Base-by-base conservation (phyloP, 1,140 invertebrate species). In the Pissodes strobi region DNA sequence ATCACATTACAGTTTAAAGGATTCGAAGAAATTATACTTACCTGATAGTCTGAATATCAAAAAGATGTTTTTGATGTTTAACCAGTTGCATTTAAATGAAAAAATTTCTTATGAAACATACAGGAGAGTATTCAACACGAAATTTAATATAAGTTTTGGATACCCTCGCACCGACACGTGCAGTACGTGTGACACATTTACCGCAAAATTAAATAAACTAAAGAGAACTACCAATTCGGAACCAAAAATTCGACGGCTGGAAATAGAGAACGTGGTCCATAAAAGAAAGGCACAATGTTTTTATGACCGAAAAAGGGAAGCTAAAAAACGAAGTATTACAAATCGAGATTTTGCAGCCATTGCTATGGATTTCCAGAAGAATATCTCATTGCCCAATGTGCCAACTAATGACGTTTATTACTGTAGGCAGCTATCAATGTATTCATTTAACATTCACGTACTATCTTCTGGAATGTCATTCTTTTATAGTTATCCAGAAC, bases 281-380 rank as follows among this genome's bases (percentile, higher is more conserved):
- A 56, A 57, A 46, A 55, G 25, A 49, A 59, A 65, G 38, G 38
- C 61, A 17, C 25, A 64, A 43, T 2, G 8, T 1, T 72, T 70
- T 64, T 72, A 72, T 30, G 65, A 51, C 12, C 58, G 62, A 53
- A 74, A 72, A 64, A 49, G 46, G 39, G 19, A 49, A 13, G 64
- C 46, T 21, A 61, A 64, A 43, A 25, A 43, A 37, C 2, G 41
- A 38, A 51, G 13, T 22, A 30, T 13, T 12, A 13, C 39, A 43
- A 15, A 43, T 17, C 9, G 39, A 51, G 25, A 23, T 51, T 51
- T 51, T 17, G 48, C 4, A 27, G 48, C 48, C 19, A 51, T 51
- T 2, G 48, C 48, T n/a, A 43, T 64, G 53, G 66, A 68, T 55
- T 68, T 43, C 25, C 61, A 58, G 37, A 68, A 64, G 19, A 64